Evolutionary conservation across 2,888 invertebrate species (phyloP).

Genomic region (Drosophila anceps): DNA sequence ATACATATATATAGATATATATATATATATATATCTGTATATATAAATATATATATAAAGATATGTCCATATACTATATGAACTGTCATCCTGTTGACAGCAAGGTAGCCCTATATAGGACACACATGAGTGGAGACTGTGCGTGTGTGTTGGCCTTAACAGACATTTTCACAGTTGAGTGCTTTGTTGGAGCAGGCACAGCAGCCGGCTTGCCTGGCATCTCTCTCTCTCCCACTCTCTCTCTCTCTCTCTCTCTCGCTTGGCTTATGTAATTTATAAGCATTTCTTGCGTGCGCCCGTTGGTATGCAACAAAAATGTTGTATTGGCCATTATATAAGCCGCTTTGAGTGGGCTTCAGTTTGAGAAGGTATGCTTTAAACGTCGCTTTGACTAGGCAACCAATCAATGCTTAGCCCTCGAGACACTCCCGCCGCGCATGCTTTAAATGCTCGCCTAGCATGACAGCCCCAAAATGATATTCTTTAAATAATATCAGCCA

Average conservation of each 20-base stretch:
- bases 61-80: constrained; percentile 57
- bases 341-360: constrained; percentile 37
- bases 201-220: constrained; percentile 24
- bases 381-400: constrained; percentile 43
- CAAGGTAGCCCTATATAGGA: constrained; percentile 69
- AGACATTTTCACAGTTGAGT: constrained; percentile 81
- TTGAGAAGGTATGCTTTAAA: constrained; percentile 59
- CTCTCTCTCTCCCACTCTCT: neutral
- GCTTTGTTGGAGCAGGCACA: constrained; percentile 65
- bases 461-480: constrained; percentile 11
- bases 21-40: constrained; percentile 32
- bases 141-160: constrained; percentile 71
- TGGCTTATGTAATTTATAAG: constrained; percentile 74
- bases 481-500: constrained; percentile 19
- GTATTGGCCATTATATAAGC: constrained; percentile 61
- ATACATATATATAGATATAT: constrained; percentile 3
- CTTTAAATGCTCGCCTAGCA: constrained; percentile 6
- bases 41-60: constrained; percentile 17
- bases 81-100: constrained; percentile 80
- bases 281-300: constrained; percentile 67
- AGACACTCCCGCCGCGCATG: neutral
- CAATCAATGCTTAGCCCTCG: constrained; percentile 44
- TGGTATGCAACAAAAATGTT: constrained; percentile 76
- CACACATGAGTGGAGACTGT: constrained; percentile 60
- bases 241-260: neutral